Evolutionary conservation across 2,113 vertebrate species (phyloP), one percentile per base, ranked within the genome.

Genomic region (Elanoides forficatus): DNA sequence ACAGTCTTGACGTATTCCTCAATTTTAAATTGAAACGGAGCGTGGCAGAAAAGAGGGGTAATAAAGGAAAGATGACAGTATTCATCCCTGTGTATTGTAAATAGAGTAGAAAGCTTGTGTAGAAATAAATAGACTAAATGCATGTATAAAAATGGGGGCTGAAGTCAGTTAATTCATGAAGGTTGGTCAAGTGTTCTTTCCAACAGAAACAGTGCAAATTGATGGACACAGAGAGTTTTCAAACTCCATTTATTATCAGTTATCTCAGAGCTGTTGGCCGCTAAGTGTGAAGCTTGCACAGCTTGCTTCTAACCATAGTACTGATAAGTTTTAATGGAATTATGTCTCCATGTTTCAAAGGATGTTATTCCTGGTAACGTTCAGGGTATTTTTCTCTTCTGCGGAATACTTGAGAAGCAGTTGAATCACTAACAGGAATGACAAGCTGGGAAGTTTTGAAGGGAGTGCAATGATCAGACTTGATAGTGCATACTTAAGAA

Each of bases 341-440:
- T 22, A 7, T 1, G 11, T 48, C 34, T 60, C 36, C 0, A 0
- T 70, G 25, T 56, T 87, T 87, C 53, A 26, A 71, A 79, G 45
- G n/a, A 47, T 83, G 34, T 78, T 89, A 42, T 81, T 89, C 81
- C 89, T 84, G 43, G 50, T 93, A 70, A 71, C 70, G 50, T 89
- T 87, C 15, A 15, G n/a, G n/a, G 32, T 90, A 43, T 86, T 91
- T 78, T 79, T 74, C 30, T 86, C 15, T 81, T 60, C 66, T 76
- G 25, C 19, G 4, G 83, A 92, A 66, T 79, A 84, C 18, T 70
- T 78, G 47, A 90, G 80, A 42, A 55, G 36, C 25, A 40, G 53
- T 36, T 90, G 68, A 74, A 74, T 86, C 70, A 53, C 23, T 43
- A 47, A 60, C 27, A 65, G 86, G 65, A 75, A 40, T 79, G 81